These are phyloP conservation scores for Eristalis tenax DNA, from an alignment of 2,888 invertebrate genomes.

Conservation along the genomic window DNA sequence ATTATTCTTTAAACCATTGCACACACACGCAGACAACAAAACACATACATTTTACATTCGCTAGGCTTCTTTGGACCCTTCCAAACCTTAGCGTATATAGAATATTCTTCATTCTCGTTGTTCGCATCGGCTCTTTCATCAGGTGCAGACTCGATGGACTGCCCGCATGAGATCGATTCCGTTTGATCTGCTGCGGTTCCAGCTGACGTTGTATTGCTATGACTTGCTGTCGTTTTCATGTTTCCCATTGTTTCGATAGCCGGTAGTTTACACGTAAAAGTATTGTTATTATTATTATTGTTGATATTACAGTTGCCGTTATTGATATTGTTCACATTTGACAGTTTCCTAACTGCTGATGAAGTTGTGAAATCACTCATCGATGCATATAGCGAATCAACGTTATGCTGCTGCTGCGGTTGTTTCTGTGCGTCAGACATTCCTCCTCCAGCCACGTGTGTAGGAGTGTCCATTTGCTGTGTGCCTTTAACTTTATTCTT, in stretches of 20 bases:
- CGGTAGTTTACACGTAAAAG: constrained; percentile 71
- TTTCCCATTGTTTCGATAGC: constrained; percentile 72
- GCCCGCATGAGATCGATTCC: constrained; percentile 51
- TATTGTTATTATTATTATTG: constrained; percentile 72
- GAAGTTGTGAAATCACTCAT: constrained; percentile 75
- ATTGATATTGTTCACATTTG: constrained; percentile 62
- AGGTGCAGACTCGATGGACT: constrained; percentile 43
- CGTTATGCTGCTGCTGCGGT: constrained; percentile 72
- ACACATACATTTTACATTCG: constrained; percentile 81
- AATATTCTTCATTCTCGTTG: constrained; percentile 77
- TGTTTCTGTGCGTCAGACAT: constrained; percentile 50
- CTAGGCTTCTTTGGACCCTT: constrained; percentile 81
- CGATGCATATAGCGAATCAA: constrained; percentile 53
- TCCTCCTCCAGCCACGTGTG: constrained; percentile 44
- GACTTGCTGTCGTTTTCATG: constrained; percentile 71
- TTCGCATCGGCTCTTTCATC: constrained; percentile 69
- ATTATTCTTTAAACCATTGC: background rate
- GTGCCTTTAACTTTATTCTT: constrained; percentile 80
- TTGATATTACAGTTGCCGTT: constrained; percentile 66
- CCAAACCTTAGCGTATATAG: constrained; percentile 81
- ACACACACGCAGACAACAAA: constrained; percentile 1
- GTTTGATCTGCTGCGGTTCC: constrained; percentile 45
- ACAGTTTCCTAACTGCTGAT: constrained; percentile 65
- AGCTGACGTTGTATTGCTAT: constrained; percentile 39
- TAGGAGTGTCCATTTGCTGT: constrained; percentile 58